A percentile compares a stretch with the other conserved stretches of the same genome.
These are phyloP conservation scores for Calephelis nemesis DNA, from an alignment of 1,140 invertebrate genomes.

Conservation along the genomic window DNA sequence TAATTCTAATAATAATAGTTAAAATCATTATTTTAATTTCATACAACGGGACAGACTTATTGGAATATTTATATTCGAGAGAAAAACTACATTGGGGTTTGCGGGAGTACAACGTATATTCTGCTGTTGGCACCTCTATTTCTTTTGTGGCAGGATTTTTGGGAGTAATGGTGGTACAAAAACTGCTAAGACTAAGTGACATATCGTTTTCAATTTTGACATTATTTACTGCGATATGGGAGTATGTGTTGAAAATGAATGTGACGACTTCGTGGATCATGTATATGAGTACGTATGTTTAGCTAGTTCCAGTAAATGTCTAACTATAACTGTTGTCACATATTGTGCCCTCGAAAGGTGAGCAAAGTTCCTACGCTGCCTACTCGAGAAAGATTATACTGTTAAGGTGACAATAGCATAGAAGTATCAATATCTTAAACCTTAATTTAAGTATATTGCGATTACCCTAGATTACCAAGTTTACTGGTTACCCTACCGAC, in stretches of 20 bases:
- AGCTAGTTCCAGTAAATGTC: too few species aligned
- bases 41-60: constrained; percentile 73
- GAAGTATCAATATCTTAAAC: too few species aligned
- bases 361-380: too few species aligned
- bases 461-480: too few species aligned
- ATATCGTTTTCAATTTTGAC: constrained; percentile 19
- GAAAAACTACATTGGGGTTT: constrained; percentile 84
- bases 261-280: constrained; percentile 18
- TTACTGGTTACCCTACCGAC: too few species aligned
- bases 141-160: constrained; percentile 18
- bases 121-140: constrained; percentile 4
- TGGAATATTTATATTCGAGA: constrained; percentile 83
- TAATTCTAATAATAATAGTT: constrained; percentile 80
- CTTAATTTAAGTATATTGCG: too few species aligned
- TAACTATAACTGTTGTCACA: too few species aligned
- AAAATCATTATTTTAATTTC: constrained; percentile 79
- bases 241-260: constrained; percentile 22
- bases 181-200: constrained; percentile 10
- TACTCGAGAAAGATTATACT: too few species aligned
- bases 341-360: too few species aligned
- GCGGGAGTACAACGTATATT: constrained; percentile 74
- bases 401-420: too few species aligned
- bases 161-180: constrained; percentile 22
- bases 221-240: not conserved
- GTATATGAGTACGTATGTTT: constrained; percentile 21